Percentiles rank a stretch among this genome's conserved stretches.
Evolutionary conservation across 2,113 vertebrate genomes (phyloP).

Genomic region (Paradisaea rubra): DNA sequence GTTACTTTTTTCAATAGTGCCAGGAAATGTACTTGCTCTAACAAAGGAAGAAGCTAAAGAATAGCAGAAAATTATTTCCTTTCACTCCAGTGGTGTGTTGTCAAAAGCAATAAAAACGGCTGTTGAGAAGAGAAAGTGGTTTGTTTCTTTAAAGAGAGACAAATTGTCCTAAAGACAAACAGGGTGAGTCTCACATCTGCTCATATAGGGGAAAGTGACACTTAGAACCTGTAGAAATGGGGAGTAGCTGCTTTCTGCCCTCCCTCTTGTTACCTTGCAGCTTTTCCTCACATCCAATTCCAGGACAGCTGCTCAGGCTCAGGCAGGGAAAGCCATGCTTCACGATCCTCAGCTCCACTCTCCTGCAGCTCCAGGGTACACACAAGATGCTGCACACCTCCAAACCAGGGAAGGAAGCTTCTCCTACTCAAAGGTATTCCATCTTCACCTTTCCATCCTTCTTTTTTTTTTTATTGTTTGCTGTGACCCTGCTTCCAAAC

Average conservation of each 20-base stretch:
- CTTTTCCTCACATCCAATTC: background rate
- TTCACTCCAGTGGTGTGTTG: background rate
- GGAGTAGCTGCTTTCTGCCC: background rate
- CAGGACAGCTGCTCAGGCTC: background rate
- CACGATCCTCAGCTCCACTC: accelerated
- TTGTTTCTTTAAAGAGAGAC: background rate
- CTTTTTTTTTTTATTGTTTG: background rate
- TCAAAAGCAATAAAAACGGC: background rate
- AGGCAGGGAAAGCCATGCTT: accelerated
- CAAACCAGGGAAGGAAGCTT: background rate
- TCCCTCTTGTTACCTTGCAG: background rate
- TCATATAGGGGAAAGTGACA: background rate
- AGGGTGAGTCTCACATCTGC: background rate
- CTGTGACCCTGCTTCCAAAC: background rate
- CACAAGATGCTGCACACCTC: background rate
- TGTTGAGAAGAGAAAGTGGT: background rate
- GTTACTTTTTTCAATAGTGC: background rate
- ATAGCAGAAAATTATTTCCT: background rate
- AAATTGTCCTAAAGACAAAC: background rate
- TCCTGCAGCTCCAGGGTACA: background rate
- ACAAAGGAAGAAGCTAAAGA: background rate
- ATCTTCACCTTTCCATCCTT: background rate
- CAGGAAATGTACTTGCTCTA: background rate
- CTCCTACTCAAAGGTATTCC: background rate
- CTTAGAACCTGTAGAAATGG: background rate